Evolutionary conservation across 2,888 invertebrate species (phyloP), one percentile per base, ranked within the genome.

Genomic region (Spisula subtruncata): DNA sequence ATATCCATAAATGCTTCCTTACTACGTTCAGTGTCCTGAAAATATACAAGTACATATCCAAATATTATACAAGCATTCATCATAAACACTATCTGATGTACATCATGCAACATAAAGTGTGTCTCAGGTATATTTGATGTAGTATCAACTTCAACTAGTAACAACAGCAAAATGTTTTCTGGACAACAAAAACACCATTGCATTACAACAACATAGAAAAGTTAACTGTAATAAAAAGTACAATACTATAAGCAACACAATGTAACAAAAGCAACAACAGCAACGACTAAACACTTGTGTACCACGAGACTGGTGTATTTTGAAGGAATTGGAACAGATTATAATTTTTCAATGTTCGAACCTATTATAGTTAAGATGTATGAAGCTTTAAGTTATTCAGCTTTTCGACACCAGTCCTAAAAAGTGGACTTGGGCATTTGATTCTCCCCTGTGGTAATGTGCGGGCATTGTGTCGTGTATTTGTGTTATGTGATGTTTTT

Each of bases 1-100:
- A 95, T 93, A 81, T 94, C 94, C 94, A 95, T 95, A 88, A 95
- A 95, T 10, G 94, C 95, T 82, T 95, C 95, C 83, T 94, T 93
- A 83, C 95, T 95, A 71, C 93, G 86, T 25, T 94, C 94, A 35
- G 94, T 93, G 84, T 95, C 95, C 95, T 95, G 93, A n/a, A 94
- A 93, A 75, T 75, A 84, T 46, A 84, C 51, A 71, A 75, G n/a
- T n/a, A n/a, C n/a, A 35, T 75, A 14, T 75, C 25, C 10, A 66
- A 66, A 66, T 66, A 25, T 66, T 25, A 25, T 66, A 25, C n/a
- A 66, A 66, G 25, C 25, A 25, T 8, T 25, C 25, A 6, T 25
- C 10, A 25, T 8, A 4, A 66, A 66, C 25, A 6, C 25, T 25
- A 25, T 66, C 0, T 66, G 60, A 66, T 25, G n/a, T n/a, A n/a